These are phyloP conservation scores for Alaudala cheleensis DNA, from an alignment of 2,113 vertebrate species.

Conservation along the genomic window DNA sequence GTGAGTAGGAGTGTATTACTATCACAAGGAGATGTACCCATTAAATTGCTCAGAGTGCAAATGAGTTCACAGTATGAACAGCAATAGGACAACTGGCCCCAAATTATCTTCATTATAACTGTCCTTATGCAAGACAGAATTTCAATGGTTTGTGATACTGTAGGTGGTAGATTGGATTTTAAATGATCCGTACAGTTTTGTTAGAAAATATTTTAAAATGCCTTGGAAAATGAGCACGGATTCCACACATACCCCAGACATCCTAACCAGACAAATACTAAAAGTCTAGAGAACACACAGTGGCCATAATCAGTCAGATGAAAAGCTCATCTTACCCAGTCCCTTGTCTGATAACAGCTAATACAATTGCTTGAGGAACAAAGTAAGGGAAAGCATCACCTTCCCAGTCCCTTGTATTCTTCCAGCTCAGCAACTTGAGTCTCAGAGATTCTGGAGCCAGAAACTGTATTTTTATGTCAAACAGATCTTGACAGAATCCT, in stretches of 20 bases:
- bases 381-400: not conserved
- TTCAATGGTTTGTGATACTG: not conserved
- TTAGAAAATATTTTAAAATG: not conserved
- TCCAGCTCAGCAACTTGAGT: not conserved
- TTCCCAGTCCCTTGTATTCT: not conserved
- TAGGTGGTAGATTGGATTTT: slow-evolving; percentile 53
- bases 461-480: not conserved
- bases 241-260: not conserved
- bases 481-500: not conserved
- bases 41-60: slow-evolving; percentile 1
- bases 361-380: not conserved
- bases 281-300: not conserved
- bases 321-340: not conserved
- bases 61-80: slow-evolving; percentile 38
- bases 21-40: not conserved
- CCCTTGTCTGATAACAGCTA: not conserved
- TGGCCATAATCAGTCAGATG: not conserved
- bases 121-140: not conserved
- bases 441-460: not conserved
- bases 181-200: not conserved
- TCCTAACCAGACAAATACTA: not conserved
- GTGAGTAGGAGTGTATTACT: not conserved
- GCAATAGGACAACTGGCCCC: not conserved
- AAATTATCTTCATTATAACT: slow-evolving; percentile 36
- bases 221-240: not conserved